Evolutionary conservation across 2,113 vertebrate genomes (phyloP), one percentile per base, ranked within the genome.

Genomic region (Oryzias celebensis): DNA sequence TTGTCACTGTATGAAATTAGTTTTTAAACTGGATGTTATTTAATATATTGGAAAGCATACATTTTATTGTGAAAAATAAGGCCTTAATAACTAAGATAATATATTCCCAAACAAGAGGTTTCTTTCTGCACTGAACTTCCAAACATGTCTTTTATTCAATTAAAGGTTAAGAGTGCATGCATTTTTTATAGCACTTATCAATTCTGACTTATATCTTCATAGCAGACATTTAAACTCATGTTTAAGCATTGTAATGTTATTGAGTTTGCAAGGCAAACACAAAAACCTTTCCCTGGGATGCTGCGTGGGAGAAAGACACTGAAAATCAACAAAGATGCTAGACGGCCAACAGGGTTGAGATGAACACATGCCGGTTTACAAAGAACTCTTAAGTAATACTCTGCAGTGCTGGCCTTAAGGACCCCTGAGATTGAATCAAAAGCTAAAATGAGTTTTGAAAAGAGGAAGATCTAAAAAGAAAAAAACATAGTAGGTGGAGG

Each of bases 351-450:
- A 23, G 82, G 74, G 79, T 72, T 60, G 73, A 85, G 82, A 86
- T 80, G 81, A 85, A 85, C 77, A 50, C 68, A 61, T 24, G 73
- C 20, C 64, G 71, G 77, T 75, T 76, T 77, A 74, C 71, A 88
- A 80, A 79, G 81, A 78, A 84, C 81, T 75, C 69, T 71, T 79
- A 71, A 68, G 72, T 66, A 78, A 89, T 82, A 78, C 85, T 53
- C 88, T 50, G 71, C 0, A 70, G 86, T 41, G 82, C 65, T 57
- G 80, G 84, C 81, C 86, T 77, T 12, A 36, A 57, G 71, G 77
- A 87, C 81, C 85, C 80, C 72, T 14, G 56, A 82, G 88, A 88
- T 83, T 79, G 85, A 65, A 87, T 90, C 86, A 92, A 86, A 89
- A 77, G 58, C 61, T 59, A 77, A 89, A 83, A 82, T 70, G 68